Conservation (phyloP, 2,797 vertebrate genomes). For the Ceryle rudis region DNA sequence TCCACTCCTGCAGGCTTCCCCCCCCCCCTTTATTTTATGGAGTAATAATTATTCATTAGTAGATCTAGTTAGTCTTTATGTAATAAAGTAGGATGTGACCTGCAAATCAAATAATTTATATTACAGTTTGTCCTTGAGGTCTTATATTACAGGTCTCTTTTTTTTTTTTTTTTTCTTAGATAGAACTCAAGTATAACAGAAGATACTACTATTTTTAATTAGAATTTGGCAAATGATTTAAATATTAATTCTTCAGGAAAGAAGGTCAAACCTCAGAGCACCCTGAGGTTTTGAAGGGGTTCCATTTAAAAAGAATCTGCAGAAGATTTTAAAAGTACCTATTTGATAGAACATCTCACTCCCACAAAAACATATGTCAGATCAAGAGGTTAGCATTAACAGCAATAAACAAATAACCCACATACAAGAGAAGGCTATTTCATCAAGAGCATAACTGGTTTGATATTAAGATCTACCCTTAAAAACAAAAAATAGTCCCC, state of each 20-base stretch:
- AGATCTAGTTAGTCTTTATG: constrained; percentile 79
- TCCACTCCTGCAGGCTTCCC: constrained; percentile 38
- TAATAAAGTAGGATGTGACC: constrained; percentile 82
- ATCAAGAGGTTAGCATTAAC: neutral
- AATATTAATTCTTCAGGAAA: constrained; percentile 63
- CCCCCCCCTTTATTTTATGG: constrained; percentile 76
- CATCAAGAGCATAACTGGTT: neutral
- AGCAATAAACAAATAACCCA: neutral
- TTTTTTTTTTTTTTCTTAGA: neutral
- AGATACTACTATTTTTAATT: constrained; percentile 66
- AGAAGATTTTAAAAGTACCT: neutral
- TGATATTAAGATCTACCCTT: neutral
- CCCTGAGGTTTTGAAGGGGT: neutral
- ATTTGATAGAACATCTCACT: neutral
- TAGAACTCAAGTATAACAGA: constrained; percentile 31
- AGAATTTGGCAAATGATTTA: constrained; percentile 64
- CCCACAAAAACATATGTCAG: neutral
- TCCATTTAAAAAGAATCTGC: neutral
- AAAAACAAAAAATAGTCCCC: neutral
- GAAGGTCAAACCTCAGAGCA: constrained; percentile 43
- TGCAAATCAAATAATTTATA: constrained; percentile 81
- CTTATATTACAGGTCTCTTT: neutral
- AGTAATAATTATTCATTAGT: constrained; percentile 85
- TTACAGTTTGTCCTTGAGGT: constrained; percentile 73
- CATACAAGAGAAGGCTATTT: neutral